Evolutionary conservation across 1,140 invertebrate species (phyloP), one percentile per base, ranked within the genome.

Genomic region (Agrilus planipennis): DNA sequence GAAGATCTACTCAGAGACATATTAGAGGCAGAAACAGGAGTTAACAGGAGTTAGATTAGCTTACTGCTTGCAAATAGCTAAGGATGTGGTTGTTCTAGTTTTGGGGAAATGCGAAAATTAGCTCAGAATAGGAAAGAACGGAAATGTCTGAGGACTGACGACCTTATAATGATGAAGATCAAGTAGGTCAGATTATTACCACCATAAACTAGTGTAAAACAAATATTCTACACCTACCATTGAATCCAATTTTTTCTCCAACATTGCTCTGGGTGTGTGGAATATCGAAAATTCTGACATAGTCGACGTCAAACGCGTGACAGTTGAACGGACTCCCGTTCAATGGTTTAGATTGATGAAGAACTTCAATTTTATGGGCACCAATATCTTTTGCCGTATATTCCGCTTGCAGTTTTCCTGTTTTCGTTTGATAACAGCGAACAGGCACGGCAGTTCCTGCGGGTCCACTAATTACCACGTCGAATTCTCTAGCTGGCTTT

Each of bases 271-370:
- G 84, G n/a, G 77, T 79, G 30, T 79, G 76, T 17, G 78, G 81
- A 15, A 87, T 66, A 42, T 82, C 80, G 41, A 80, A 74, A 16
- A 85, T 58, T 46, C 55, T 52, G 6, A 61, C 59, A 29, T 36
- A 47, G 39, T 61, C 59, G 2, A 89, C 76, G 66, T 99, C 92
- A 58, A 89, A 95, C 1, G 91, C 86, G 63, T 97, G 89, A 55
- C 93, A 95, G 42, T 77, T 84, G 65, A 92, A 99, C 12, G 95
- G 95, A 48, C 91, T 96, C 14, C 93, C 92, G n/a, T 81, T 72
- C 14, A 99, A 76, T 12, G 85, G 79, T 56, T 91, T 88, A 0
- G 89, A 86, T 45, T 86, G 80, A 62, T 93, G 92, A 10, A 93
- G 69, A 2, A 98, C 91, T 62, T 98, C 79, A 47, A 79, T 72